These are phyloP conservation scores for Cavia porcellus DNA, from an alignment of 2,113 vertebrate genomes.

Conservation along the genomic window DNA sequence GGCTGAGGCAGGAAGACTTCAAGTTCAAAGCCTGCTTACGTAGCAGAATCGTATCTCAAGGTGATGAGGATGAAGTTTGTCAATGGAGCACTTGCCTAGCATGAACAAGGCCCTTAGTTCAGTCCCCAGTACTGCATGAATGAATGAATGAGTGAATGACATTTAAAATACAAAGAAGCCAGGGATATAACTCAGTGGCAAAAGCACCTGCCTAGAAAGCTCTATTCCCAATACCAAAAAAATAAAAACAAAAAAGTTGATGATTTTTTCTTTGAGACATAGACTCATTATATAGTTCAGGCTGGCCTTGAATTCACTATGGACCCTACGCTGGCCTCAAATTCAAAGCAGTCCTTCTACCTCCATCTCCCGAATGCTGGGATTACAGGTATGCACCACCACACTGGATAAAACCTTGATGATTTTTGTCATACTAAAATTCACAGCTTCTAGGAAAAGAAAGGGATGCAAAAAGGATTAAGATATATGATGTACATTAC, in stretches of 20 bases:
- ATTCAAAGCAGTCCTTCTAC: neutral
- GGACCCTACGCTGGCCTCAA: neutral
- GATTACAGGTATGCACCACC: neutral
- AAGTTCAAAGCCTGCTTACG: neutral
- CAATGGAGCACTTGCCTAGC: neutral
- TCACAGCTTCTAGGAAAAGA: neutral
- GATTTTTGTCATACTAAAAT: neutral
- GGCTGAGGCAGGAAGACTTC: neutral
- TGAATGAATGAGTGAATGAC: neutral
- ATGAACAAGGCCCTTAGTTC: neutral
- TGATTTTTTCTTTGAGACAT: neutral
- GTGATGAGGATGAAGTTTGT: neutral
- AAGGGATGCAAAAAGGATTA: neutral
- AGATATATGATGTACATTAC: neutral
- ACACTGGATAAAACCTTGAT: neutral
- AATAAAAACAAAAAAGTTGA: neutral
- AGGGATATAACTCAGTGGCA: too few species aligned
- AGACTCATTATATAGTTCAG: neutral
- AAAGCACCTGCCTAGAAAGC: too few species aligned
- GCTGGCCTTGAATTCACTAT: neutral
- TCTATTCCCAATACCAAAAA: neutral
- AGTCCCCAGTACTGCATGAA: neutral
- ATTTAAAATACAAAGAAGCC: neutral
- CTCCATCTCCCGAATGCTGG: neutral
- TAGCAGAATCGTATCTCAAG: neutral